Evolutionary conservation across 1,140 invertebrate species (phyloP), one percentile per base, ranked within the genome.

Genomic region (Palaemon carinicauda): DNA sequence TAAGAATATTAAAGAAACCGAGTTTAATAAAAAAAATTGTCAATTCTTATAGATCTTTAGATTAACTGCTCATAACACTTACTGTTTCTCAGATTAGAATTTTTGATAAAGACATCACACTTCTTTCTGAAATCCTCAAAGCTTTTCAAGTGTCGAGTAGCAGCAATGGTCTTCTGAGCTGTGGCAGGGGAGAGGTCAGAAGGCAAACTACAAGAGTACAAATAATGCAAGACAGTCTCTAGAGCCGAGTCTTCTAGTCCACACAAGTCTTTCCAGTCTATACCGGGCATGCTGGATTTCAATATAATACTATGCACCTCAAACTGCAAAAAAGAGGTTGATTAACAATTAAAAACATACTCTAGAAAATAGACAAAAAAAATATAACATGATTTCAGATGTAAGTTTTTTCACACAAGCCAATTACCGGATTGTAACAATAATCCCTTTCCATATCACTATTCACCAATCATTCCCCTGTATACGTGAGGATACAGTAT

Each of bases 201-300:
- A 15, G 94, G 94, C 88, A 95, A 90, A 88, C 94, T 94, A 89
- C 94, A 94, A n/a, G 93, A 92, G 89, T 95, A 95, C 14, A 95
- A 90, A 90, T 93, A 95, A 90, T 95, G 92, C 15, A 95, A 91
- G 69, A 94, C 92, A 17, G 93, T 93, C 27, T 92, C 92, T 14
- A 95, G 88, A 21, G 94, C 93, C 89, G 94, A 93, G 80, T 93
- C 93, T 10, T 93, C 92, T 51, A 95, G 88, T 52, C 92, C 91
- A 80, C 90, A 90, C 31, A 94, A 91, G 19, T 93, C 92, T 54
- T 89, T 89, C 93, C 93, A 94, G 88, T 94, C 92, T 83, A 94
- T 91, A 71, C 92, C 93, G 52, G 92, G 92, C 51, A 92, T 92
- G 90, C 92, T 93, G 51, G 95, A 90, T 17, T 92, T 91, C 74